Conservation (phyloP, 2,888 invertebrate genomes). For the Sepioteuthis lessoniana region DNA sequence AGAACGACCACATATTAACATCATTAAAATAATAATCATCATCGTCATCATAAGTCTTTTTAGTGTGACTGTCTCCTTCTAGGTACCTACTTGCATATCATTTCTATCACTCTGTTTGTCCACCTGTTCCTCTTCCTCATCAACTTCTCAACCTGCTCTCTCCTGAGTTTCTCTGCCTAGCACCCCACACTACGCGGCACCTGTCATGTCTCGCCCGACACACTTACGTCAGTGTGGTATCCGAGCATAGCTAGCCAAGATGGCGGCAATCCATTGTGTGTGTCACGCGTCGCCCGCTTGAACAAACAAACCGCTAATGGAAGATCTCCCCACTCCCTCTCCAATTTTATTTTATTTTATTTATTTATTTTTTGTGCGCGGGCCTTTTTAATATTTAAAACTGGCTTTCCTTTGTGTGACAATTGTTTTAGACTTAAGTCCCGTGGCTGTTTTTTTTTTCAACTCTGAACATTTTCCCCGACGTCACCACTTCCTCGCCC, state of each 20-base stretch:
- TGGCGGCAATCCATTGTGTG: conserved; percentile 33
- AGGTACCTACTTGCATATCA: neutral
- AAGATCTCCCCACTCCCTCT: neutral
- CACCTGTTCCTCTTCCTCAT: neutral
- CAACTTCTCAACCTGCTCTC: neutral
- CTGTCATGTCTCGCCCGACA: neutral
- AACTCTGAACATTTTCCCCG: neutral
- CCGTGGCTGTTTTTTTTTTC: neutral
- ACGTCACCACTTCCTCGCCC: neutral
- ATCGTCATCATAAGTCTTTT: neutral
- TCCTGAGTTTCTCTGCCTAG: neutral
- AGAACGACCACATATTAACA: neutral
- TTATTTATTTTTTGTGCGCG: neutral
- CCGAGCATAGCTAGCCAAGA: neutral
- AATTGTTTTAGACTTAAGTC: neutral
- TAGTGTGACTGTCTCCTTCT: neutral
- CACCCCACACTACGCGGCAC: neutral
- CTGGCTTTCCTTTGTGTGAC: neutral
- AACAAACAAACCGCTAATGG: conserved; percentile 33
- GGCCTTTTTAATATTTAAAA: conserved; percentile 23
- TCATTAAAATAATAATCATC: neutral
- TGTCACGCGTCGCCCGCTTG: neutral
- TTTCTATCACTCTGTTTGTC: neutral
- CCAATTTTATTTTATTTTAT: neutral
- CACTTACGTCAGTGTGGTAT: conserved; percentile 2